Evolutionary conservation across 2,797 vertebrate genomes (phyloP).

Genomic region (Girardinus metallicus): DNA sequence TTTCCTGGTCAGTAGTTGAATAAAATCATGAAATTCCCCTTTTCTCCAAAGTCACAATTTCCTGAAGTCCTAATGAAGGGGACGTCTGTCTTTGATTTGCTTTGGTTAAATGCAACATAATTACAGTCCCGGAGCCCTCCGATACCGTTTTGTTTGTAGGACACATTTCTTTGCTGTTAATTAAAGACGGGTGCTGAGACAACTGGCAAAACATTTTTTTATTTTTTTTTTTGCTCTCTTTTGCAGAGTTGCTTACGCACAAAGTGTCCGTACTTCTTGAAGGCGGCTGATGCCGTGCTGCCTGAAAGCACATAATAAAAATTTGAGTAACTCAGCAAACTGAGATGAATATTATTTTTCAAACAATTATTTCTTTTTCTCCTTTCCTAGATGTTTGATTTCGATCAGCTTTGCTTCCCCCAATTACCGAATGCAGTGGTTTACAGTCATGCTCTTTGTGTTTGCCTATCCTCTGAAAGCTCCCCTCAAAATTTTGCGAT

Average conservation of each 20-base stretch:
- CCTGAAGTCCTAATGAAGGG: not conserved
- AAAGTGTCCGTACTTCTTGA: not conserved
- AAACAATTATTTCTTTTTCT: not conserved
- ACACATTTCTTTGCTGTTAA: not conserved
- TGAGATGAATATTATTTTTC: not conserved
- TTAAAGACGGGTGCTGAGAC: not conserved
- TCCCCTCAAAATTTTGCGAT: not conserved
- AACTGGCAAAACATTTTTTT: too few species aligned
- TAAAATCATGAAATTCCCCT: not conserved
- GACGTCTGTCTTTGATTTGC: not conserved
- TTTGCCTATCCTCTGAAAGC: not conserved
- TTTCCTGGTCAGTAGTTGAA: slow-evolving; percentile 12
- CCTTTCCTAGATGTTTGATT: not conserved
- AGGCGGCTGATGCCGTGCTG: not conserved
- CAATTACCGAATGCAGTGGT: not conserved
- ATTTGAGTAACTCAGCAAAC: not conserved
- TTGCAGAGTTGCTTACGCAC: not conserved
- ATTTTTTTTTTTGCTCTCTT: not conserved
- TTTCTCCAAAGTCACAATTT: not conserved
- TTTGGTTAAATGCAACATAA: not conserved
- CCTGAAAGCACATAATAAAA: not conserved
- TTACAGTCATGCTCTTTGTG: not conserved
- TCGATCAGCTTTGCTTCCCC: not conserved
- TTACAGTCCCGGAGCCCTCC: not conserved
- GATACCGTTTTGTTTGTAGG: not conserved